Conservation (phyloP, 2,113 vertebrate species). For the Forbesichthys agassizii region DNA sequence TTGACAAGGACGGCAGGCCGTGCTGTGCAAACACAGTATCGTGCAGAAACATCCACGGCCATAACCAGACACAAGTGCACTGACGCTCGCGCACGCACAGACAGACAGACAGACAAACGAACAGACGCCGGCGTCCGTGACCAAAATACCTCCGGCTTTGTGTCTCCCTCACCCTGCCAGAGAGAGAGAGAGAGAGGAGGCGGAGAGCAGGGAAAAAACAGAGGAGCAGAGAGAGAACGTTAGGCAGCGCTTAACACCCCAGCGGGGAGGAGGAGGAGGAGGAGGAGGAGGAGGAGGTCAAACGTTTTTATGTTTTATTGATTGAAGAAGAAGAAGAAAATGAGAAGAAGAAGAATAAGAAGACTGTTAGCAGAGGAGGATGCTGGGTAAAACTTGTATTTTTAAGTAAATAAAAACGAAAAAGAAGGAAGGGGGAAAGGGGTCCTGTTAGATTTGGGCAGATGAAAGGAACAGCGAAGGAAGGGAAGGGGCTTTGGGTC, state of each 20-base stretch:
- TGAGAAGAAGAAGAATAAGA: not conserved
- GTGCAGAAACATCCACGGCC: conserved; percentile 41
- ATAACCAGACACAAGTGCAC: conserved; percentile 16
- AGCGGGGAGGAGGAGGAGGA: conserved; percentile 15
- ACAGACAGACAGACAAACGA: conserved; percentile 22
- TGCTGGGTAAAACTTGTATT: conserved; percentile 2
- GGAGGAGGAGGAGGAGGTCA: conserved; percentile 8
- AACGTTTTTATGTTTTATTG: not conserved
- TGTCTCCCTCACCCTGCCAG: conserved; percentile 77
- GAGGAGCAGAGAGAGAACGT: conserved; percentile 32
- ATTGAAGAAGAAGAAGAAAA: not conserved
- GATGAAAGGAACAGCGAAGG: conserved; percentile 11
- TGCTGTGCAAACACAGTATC: conserved; percentile 24
- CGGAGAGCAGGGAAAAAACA: conserved; percentile 33
- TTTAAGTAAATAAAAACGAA: conserved; percentile 2
- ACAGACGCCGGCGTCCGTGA: conserved; percentile 49
- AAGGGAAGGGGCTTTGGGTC: not conserved
- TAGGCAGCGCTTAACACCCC: conserved; percentile 48
- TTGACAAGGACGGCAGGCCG: not conserved
- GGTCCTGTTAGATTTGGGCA: conserved; percentile 22
- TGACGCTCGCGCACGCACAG: not conserved
- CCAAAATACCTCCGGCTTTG: conserved; percentile 80
- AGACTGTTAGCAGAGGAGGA: conserved; percentile 25
- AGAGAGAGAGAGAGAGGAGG: conserved; percentile 20
- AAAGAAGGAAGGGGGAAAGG: not conserved